Evolutionary conservation across 2,888 invertebrate genomes (phyloP), one percentile per base, ranked within the genome.

Genomic region (Pyrrhia umbra): DNA sequence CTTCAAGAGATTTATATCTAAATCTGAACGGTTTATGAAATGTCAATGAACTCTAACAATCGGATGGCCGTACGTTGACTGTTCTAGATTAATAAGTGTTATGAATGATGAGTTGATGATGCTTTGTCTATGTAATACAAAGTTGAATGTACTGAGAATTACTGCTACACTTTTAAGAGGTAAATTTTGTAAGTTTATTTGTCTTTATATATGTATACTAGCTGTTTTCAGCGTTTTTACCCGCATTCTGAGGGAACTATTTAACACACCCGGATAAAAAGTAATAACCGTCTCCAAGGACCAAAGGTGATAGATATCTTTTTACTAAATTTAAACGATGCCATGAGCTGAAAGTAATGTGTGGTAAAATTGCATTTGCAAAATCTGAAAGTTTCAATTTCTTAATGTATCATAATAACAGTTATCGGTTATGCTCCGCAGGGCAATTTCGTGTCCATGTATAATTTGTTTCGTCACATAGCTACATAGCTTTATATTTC

Each of bases 1-100:
- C 18, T 25, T 56, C 30, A 30, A 27, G 45, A 42, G 46, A 59
- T 57, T 23, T 13, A 20, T 57, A 57, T 67, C 43, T 57, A 8
- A 51, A 50, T 62, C 16, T 52, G 21, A 39, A 64, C 68, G 63
- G 68, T 68, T 68, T n/a, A 39, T 52, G 39, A 27, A 2, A 49
- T 50, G 72, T 68, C 74, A 34, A 59, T 63, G 74, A 72, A 73
- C 74, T 73, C 16, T 4, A 18, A 16, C 27, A 23, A 34, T 16
- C 8, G 25, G 6, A 46, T 61, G 67, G 45, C 61, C 40, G 47
- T 45, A 6, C 45, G 16, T 57, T 68, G 13, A 52, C 60, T 62
- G 73, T 34, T 18, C 40, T 10, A 55, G n/a, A 68, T 55, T 27
- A 18, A 23, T 40, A 37, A 4, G n/a, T 15, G 13, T 15, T 15